phyloP scores from a whole-genome alignment of 92 coral and sea anemone species.

The Pocillopora grandis region DNA sequence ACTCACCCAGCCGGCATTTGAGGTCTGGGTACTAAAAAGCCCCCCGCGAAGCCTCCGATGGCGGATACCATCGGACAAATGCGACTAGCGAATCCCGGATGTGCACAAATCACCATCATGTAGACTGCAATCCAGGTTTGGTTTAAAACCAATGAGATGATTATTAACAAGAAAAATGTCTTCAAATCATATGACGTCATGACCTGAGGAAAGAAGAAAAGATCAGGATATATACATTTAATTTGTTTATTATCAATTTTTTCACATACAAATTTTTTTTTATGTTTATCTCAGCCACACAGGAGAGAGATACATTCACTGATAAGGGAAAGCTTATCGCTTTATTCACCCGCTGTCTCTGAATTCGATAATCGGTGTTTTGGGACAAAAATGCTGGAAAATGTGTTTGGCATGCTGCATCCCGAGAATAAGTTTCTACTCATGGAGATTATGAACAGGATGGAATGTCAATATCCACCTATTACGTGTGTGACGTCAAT shows the following conservation, averaged over 20 bases:
- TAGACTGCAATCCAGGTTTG: slow-evolving; percentile 62
- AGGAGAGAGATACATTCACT: no score
- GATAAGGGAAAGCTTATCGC: no score
- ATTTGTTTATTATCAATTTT: not conserved
- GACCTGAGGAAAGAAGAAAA: slow-evolving; percentile 23
- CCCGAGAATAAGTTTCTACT: no score
- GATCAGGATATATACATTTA: not conserved
- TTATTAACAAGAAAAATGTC: slow-evolving; percentile 42
- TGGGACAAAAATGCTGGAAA: no score
- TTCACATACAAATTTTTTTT: not conserved
- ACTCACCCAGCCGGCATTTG: slow-evolving; percentile 57
- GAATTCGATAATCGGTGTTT: no score
- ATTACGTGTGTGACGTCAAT: no score
- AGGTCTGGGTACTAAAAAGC: slow-evolving; percentile 59
- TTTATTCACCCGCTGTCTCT: no score
- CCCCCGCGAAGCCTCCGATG: slow-evolving; percentile 56
- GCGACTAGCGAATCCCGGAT: slow-evolving; percentile 53
- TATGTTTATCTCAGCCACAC: no score
- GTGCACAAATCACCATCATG: slow-evolving; percentile 62
- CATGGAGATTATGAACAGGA: no score
- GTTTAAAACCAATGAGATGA: slow-evolving; percentile 52
- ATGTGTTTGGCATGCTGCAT: no score
- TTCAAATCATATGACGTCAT: slow-evolving; percentile 42
- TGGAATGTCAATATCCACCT: no score
- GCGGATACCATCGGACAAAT: slow-evolving; percentile 69